Conservation (phyloP, 35 echinoderm and acorn worm species). For the Lytechinus pictus region DNA sequence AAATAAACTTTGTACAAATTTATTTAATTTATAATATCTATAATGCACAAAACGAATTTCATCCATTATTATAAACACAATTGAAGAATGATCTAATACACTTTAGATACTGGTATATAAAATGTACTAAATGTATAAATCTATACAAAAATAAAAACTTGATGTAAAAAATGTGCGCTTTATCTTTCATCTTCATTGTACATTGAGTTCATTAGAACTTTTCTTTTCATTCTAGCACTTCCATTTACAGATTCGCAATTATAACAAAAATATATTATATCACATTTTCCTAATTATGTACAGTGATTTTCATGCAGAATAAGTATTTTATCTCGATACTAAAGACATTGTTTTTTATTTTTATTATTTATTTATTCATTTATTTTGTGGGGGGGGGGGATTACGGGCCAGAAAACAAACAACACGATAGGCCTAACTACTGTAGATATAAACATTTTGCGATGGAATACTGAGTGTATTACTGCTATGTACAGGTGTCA, state of each 20-base stretch:
- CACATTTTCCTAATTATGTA: not conserved
- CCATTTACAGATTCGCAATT: not conserved
- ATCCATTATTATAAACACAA: not conserved
- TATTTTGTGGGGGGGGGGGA: too few species aligned
- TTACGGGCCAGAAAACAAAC: too few species aligned
- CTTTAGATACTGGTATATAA: constrained; percentile 39
- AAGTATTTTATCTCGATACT: not conserved
- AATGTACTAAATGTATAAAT: constrained; percentile 53
- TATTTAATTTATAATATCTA: not conserved
- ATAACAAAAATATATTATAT: constrained; percentile 22
- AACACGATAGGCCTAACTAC: too few species aligned
- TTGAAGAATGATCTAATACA: not conserved
- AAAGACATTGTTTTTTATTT: not conserved
- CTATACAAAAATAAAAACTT: constrained; percentile 57
- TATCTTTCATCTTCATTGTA: not conserved
- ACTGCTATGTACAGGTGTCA: too few species aligned
- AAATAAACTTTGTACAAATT: not conserved
- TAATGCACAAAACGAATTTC: not conserved
- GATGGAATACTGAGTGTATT: too few species aligned
- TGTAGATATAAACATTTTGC: too few species aligned
- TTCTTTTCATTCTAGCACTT: not conserved
- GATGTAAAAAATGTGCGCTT: constrained; percentile 21
- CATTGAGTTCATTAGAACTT: not conserved
- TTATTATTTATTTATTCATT: too few species aligned
- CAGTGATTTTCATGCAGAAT: not conserved